A percentile compares a stretch with the other conserved stretches of the same genome.
These are phyloP conservation scores for Trichacis sp. DNA, from an alignment of 2,888 invertebrate species.

Conservation along the genomic window DNA sequence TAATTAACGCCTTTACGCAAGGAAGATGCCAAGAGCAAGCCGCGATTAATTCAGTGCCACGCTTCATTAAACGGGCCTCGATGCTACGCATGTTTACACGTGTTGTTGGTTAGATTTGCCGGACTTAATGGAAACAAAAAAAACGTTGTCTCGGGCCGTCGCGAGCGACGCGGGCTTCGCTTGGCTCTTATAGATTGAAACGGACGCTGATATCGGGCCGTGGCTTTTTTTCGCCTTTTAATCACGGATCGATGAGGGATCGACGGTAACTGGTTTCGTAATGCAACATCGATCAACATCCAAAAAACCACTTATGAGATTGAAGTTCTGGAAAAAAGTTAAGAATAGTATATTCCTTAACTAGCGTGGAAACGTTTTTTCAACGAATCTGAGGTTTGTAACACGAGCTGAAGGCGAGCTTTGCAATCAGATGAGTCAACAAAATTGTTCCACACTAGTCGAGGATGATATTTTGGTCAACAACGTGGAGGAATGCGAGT, in stretches of 20 bases:
- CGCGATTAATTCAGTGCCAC: conserved; percentile 38
- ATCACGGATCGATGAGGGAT: background rate
- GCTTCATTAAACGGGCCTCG: conserved; percentile 34
- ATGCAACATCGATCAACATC: too few relatives aligned
- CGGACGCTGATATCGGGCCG: conserved; percentile 11
- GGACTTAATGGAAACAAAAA: conserved; percentile 17
- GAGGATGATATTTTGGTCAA: too few relatives aligned
- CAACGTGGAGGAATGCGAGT: too few relatives aligned
- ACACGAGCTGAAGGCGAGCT: too few relatives aligned
- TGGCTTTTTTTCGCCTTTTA: background rate
- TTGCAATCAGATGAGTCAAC: too few relatives aligned
- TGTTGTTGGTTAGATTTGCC: conserved; percentile 33
- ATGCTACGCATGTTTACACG: conserved; percentile 35
- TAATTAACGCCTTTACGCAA: conserved; percentile 41
- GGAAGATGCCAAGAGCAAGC: conserved; percentile 27
- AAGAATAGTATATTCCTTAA: too few relatives aligned
- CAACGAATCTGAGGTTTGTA: too few relatives aligned
- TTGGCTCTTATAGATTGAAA: conserved; percentile 18
- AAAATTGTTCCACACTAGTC: too few relatives aligned
- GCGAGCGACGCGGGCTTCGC: background rate
- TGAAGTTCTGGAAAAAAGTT: too few relatives aligned
- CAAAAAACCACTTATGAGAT: too few relatives aligned
- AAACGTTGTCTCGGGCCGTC: too few relatives aligned
- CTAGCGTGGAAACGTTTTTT: too few relatives aligned
- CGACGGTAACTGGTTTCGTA: background rate